Percentiles rank a stretch among this genome's conserved stretches.
phyloP scores from a whole-genome alignment of 2,113 vertebrate genomes.

The Sphyrna mokarran region DNA sequence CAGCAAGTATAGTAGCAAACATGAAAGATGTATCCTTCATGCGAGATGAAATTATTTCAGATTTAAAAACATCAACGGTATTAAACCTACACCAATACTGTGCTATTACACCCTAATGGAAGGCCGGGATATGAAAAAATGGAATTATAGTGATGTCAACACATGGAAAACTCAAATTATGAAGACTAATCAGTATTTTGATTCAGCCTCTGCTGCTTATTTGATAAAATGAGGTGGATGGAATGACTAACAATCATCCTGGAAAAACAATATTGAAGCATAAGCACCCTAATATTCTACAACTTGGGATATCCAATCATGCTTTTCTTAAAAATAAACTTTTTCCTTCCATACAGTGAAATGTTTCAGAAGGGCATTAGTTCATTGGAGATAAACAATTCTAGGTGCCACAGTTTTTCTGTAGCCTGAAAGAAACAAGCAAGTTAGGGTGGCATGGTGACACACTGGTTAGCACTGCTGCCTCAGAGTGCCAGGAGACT shows the following conservation, averaged over 20 bases:
- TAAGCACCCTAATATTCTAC: not conserved
- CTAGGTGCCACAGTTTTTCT: not conserved
- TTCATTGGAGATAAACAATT: slow-evolving; percentile 11
- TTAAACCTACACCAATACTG: not conserved
- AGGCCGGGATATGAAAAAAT: not conserved
- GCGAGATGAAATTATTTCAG: not conserved
- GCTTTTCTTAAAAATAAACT: not conserved
- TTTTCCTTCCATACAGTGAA: not conserved
- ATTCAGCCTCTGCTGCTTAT: not conserved
- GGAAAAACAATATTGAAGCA: not conserved
- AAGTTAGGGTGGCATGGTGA: too few relatives aligned
- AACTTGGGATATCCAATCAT: not conserved
- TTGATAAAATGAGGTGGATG: not conserved
- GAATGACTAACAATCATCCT: not conserved
- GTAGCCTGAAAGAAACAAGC: not conserved
- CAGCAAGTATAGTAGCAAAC: not conserved
- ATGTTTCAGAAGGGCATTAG: not conserved
- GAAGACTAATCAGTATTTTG: not conserved
- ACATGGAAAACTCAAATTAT: not conserved
- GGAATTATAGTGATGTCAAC: not conserved
- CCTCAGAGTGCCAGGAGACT: too few relatives aligned
- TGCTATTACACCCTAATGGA: not conserved
- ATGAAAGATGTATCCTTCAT: not conserved
- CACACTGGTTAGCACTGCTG: too few relatives aligned
- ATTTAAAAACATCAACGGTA: not conserved